phyloP scores from a whole-genome alignment of 2,113 vertebrate genomes.

The Podiceps cristatus region DNA sequence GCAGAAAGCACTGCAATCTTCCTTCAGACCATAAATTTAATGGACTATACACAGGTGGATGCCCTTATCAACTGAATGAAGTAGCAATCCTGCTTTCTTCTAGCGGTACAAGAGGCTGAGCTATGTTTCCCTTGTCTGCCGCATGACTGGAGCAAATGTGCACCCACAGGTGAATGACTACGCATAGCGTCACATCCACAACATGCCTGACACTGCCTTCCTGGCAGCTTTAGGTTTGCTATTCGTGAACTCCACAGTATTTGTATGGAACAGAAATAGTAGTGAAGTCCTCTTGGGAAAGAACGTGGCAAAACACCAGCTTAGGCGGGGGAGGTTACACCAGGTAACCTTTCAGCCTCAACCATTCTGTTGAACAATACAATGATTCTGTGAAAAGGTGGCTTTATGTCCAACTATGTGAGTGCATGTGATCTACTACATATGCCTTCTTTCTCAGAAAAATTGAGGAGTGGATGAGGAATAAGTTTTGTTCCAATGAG shows the following conservation, averaged over 20 bases:
- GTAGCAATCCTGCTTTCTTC: background rate
- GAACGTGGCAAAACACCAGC: background rate
- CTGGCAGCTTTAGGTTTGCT: accelerated
- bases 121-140: accelerated
- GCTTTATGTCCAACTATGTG: background rate
- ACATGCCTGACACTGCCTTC: background rate
- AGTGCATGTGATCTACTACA: background rate
- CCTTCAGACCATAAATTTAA: background rate
- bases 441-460: background rate
- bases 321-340: background rate
- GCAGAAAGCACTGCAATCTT: background rate
- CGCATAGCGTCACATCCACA: background rate
- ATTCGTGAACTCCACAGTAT: background rate
- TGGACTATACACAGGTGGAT: background rate
- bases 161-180: background rate
- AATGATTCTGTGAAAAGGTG: background rate
- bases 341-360: background rate
- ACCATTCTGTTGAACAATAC: background rate
- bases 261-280: background rate
- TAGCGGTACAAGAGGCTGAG: background rate
- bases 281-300: background rate
- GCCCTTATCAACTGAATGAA: background rate
- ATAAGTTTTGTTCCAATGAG: background rate
- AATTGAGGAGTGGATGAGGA: background rate
- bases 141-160: background rate